Percentiles rank a stretch among this genome's conserved stretches.
phyloP scores from a whole-genome alignment of 2,797 vertebrate genomes.

The Chelidonichthys spinosus region DNA sequence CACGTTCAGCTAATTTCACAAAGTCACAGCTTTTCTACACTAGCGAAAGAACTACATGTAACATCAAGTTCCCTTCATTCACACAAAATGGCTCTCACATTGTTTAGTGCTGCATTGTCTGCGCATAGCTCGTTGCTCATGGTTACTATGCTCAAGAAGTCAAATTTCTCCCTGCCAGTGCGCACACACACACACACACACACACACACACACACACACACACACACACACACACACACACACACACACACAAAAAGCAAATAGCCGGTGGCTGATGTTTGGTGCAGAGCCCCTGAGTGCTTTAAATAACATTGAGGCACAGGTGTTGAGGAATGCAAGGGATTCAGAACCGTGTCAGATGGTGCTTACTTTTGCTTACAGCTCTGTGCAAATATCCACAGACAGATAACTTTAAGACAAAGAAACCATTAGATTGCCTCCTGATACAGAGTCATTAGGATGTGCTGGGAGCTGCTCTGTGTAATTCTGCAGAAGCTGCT shows the following conservation, averaged over 20 bases:
- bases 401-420: slow-evolving; percentile 75
- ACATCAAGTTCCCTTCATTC: slow-evolving; percentile 21
- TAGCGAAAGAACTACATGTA: not conserved
- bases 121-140: slow-evolving; percentile 52
- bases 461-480: slow-evolving; percentile 53
- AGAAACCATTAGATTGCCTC: slow-evolving; percentile 75
- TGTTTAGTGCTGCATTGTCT: slow-evolving; percentile 42
- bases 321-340: slow-evolving; percentile 78
- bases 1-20: slow-evolving; percentile 12
- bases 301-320: slow-evolving; percentile 80
- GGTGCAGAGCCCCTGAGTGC: slow-evolving; percentile 75
- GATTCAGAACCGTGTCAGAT: slow-evolving; percentile 77
- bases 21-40: slow-evolving; percentile 8
- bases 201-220: slow-evolving; percentile 33
- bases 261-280: slow-evolving; percentile 75
- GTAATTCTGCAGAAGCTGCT: slow-evolving; percentile 62
- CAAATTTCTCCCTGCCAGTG: slow-evolving; percentile 33
- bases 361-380: slow-evolving; percentile 80
- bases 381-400: slow-evolving; percentile 75
- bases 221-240: slow-evolving; percentile 30
- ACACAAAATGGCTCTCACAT: slow-evolving; percentile 23
- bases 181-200: slow-evolving; percentile 7
- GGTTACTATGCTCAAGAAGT: slow-evolving; percentile 58
- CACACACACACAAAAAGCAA: slow-evolving; percentile 47
- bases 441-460: slow-evolving; percentile 71